Evolutionary conservation across 2,888 invertebrate species (phyloP), one percentile per base, ranked within the genome.

Genomic region (Synanthedon vespiformis): DNA sequence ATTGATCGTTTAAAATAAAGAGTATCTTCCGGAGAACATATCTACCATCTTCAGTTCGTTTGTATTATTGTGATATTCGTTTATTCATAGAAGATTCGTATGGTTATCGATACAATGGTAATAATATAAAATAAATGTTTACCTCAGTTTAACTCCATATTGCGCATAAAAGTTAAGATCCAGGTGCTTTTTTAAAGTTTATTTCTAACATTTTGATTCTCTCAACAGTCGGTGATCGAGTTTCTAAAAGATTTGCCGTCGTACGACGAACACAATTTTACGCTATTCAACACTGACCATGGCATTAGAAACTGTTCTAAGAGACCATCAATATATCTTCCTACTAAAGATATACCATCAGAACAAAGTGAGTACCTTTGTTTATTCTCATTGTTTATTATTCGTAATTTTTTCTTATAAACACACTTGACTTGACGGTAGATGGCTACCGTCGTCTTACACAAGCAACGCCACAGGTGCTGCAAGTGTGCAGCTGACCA

Each of bases 221-320:
- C 55, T 59, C 89, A 89, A 55, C 86, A 94, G 95, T 94, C 95
- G 65, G 94, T 95, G 59, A 92, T 93, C 62, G 95, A 97, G 74
- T 97, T 97, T 78, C 84, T 98, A 58, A 95, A 96, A 80, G 96
- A 95, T 60, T 88, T 98, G 58, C 97, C 97, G 56, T 95, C 94
- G 14, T 95, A 95, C 74, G 93, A 98, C 82, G 94, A 95, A 70
- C 93, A 92, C 62, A 98, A 98, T 75, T 98, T 98, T 74, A 93
- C 96, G 40, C 90, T 95, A 71, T 95, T 95, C 76, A 95, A 96
- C 77, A 93, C 93, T 53, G 97, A 97, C 68, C 92, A 91, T 71
- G 94, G 93, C 41, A 93, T 92, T 64, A 90, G 94, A 72, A 93
- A 93, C 53, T 92, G 94, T 65, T 91, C 94, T 40, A 95, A 95